Base-by-base conservation (phyloP, 2,113 vertebrate species). In the Lepisosteus oculatus region DNA sequence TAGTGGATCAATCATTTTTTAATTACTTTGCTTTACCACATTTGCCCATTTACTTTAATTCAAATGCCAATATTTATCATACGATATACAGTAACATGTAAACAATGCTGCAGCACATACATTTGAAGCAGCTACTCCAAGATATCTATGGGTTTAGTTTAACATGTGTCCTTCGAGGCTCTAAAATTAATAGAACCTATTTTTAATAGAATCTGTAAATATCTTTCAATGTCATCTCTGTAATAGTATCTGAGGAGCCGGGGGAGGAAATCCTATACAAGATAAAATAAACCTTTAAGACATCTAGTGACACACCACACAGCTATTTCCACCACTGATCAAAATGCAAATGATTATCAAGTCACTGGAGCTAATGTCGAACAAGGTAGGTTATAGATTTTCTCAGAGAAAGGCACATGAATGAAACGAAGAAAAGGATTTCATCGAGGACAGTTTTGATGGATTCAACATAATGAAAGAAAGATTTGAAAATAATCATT, bases 201-300 rank as follows among this genome's bases (percentile, higher is more conserved):
- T 55, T 68, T 68, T 68, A 68, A 68, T 55, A 41, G 4, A 68
- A 68, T 68, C 45, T 68, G 15, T 4, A 68, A 15, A 55, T 29
- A 15, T 47, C 15, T 55, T 47, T 55, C 51, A 55, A 9, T 43
- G n/a, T 47, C 43, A 17, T 68, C 45, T 55, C 66, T 55, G 66
- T 29, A 68, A 68, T 47, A 29, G 8, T 41, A 55, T 68, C 47
- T 68, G n/a, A 45, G 51, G 45, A 55, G 66, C 66, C 55, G 45
- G 45, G 17, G 5, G 7, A 68, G 66, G 45, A 68, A 8, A 45
- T 55, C 9, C 2, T 0, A 55, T 54, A 55, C 45, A 15, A 68
- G 15, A 55, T 9, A 8, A 43, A 17, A 17, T 8, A 15, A 45
- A 67, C 41, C 14, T 55, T 6, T 68, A 54, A 68, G 55, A 68